phyloP scores from a whole-genome alignment of 2,113 vertebrate genomes.

The Nannospalax galili region DNA sequence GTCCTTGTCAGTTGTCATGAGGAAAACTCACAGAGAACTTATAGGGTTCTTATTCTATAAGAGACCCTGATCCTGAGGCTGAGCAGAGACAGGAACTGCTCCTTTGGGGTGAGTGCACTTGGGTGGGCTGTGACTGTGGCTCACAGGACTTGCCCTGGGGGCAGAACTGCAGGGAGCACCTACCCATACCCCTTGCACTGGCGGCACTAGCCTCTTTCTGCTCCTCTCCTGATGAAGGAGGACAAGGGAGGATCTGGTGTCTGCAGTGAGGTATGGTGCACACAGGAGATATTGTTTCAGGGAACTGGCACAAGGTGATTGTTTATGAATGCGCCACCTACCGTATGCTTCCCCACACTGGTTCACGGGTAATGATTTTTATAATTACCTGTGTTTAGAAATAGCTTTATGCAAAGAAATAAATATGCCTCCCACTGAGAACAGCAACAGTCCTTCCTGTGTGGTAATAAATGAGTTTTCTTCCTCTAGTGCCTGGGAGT shows the following conservation, averaged over 20 bases:
- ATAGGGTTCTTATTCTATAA: too few species aligned
- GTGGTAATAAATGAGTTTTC: not conserved
- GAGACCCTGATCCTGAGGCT: fast-evolving
- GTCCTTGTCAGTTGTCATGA: fast-evolving
- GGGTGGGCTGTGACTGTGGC: fast-evolving
- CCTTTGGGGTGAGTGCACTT: fast-evolving
- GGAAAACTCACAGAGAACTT: not conserved
- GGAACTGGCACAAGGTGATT: not conserved
- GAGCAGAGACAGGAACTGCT: not conserved
- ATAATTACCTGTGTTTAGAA: conserved; percentile 68
- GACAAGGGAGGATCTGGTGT: not conserved
- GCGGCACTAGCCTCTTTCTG: not conserved
- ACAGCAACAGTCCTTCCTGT: not conserved
- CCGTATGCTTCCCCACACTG: conserved; percentile 17
- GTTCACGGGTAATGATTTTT: conserved; percentile 41
- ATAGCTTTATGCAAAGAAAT: conserved; percentile 50
- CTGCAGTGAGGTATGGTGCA: not conserved
- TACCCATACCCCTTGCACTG: too few species aligned
- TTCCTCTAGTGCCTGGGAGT: not conserved
- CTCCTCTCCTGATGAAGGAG: not conserved
- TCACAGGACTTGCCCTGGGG: not conserved
- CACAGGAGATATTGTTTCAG: not conserved
- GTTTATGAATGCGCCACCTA: not conserved
- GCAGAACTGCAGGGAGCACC: not conserved
- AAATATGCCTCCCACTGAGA: conserved; percentile 35